Conservation (phyloP, 2,888 invertebrate species). For the Epistrophe grossulariae region DNA sequence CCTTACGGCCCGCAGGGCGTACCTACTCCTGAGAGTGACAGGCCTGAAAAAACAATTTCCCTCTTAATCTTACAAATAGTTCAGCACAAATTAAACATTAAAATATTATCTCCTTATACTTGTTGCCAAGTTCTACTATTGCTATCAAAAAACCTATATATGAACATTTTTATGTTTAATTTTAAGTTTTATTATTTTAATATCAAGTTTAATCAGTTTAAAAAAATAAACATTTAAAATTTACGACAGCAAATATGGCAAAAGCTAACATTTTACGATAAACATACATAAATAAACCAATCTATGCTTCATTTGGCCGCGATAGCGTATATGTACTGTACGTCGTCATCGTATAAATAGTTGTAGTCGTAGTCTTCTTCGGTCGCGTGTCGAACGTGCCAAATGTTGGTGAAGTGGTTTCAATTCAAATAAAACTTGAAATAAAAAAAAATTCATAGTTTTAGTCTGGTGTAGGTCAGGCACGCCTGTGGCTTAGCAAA, state of each 20-base stretch:
- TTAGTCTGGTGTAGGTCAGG: constrained; percentile 70
- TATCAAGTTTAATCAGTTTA: not conserved
- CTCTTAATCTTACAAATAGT: not conserved
- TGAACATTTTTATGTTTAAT: not conserved
- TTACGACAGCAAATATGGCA: not conserved
- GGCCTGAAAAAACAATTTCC: not conserved
- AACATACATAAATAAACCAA: not conserved
- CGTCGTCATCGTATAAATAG: not conserved
- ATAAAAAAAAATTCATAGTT: constrained; percentile 36
- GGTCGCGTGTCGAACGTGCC: constrained; percentile 10
- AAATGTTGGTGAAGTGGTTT: constrained; percentile 12
- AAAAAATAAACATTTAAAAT: not conserved
- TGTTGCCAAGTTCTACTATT: not conserved
- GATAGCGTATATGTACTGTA: not conserved
- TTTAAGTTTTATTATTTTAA: not conserved
- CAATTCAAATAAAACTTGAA: constrained; percentile 51
- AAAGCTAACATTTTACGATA: not conserved
- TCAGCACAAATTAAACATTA: not conserved
- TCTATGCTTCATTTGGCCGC: not conserved
- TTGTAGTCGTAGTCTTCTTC: not conserved
- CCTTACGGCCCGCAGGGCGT: too few species aligned
- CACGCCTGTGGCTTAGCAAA: constrained; percentile 63
- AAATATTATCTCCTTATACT: not conserved
- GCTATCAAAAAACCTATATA: not conserved
- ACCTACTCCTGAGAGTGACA: too few species aligned